phyloP scores from a whole-genome alignment of 2,797 vertebrate genomes.

The Coregonus ussuriensis region DNA sequence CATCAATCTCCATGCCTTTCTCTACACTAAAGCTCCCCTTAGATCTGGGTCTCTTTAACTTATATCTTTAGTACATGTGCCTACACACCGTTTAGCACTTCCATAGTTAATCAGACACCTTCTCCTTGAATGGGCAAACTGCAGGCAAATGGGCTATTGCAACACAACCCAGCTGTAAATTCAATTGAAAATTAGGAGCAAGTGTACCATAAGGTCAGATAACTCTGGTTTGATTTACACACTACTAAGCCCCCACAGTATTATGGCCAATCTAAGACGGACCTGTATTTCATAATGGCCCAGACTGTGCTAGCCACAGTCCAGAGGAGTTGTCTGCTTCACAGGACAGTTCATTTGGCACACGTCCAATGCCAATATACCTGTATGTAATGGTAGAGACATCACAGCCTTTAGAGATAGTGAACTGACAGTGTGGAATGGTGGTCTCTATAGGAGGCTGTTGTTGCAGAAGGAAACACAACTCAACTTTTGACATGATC shows the following conservation, averaged over 20 bases:
- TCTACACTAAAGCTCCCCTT: slow-evolving; percentile 10
- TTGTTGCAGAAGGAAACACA: slow-evolving; percentile 14
- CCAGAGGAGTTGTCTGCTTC: slow-evolving; percentile 55
- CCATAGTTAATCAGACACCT: slow-evolving; percentile 55
- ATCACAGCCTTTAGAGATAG: slow-evolving; percentile 40
- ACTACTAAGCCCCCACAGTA: slow-evolving; percentile 21
- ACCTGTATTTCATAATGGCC: slow-evolving; percentile 46
- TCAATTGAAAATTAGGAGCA: slow-evolving; percentile 61
- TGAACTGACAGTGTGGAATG: slow-evolving; percentile 38
- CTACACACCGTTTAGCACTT: background rate
- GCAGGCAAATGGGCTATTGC: slow-evolving; percentile 27
- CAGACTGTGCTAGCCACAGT: slow-evolving; percentile 65
- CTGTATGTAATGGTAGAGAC: slow-evolving; percentile 24
- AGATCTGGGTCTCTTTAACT: slow-evolving; percentile 21
- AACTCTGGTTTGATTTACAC: slow-evolving; percentile 64
- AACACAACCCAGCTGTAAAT: slow-evolving; percentile 65
- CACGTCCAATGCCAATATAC: slow-evolving; percentile 54
- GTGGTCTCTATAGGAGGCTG: slow-evolving; percentile 9
- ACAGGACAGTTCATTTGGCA: slow-evolving; percentile 54
- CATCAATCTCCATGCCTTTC: slow-evolving; percentile 39
- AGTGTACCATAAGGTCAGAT: slow-evolving; percentile 63
- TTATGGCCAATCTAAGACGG: slow-evolving; percentile 37
- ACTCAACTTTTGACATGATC: slow-evolving; percentile 31
- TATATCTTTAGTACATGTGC: slow-evolving; percentile 8
- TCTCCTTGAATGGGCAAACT: slow-evolving; percentile 32